Evolutionary conservation across 2,888 invertebrate genomes (phyloP), one percentile per base, ranked within the genome.

Genomic region (Galerucella nymphaeae): DNA sequence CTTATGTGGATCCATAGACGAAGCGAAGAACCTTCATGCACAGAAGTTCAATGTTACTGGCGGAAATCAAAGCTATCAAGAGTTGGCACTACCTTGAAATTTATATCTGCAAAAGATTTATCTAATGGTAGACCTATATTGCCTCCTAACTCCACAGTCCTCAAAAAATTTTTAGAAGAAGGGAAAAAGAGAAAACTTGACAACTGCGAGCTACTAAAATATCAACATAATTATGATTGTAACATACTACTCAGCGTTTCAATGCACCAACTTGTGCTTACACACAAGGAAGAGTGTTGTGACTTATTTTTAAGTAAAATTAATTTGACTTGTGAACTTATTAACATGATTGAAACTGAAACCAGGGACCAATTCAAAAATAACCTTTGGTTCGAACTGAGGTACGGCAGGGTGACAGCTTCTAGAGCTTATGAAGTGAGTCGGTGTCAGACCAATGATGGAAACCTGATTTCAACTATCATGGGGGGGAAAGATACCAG

Each of bases 341-440:
- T 76, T 42, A 67, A 55, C 50, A 73, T 69, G 13, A 73, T 76
- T 68, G 76, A 75, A 68, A 57, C 65, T 41, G 74, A 66, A 59
- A 76, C 75, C 11, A 78, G 73, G 64, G 70, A 73, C 30, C 66
- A 66, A 50, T 42, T 10, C 53, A 30, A 66, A 55, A 66, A 66
- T 42, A 45, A 30, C 30, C 48, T 78, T 58, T 84, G 83, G 83
- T 70, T 76, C 70, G 81, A 84, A 75, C 68, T 82, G 14, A 75
- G 83, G 63, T 83, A 83, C 78, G 82, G 81, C 62, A 66, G 82
- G 14, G 66, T 84, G 1, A 83, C 82, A 42, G 83, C n/a, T n/a
- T n/a, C n/a, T n/a, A n/a, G n/a, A n/a, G n/a, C n/a, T n/a, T n/a
- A n/a, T n/a, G n/a, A n/a, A n/a, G n/a, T n/a, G n/a, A n/a, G n/a